Conservation (phyloP, 1,140 invertebrate species). For the Drosophila equinoxialis region DNA sequence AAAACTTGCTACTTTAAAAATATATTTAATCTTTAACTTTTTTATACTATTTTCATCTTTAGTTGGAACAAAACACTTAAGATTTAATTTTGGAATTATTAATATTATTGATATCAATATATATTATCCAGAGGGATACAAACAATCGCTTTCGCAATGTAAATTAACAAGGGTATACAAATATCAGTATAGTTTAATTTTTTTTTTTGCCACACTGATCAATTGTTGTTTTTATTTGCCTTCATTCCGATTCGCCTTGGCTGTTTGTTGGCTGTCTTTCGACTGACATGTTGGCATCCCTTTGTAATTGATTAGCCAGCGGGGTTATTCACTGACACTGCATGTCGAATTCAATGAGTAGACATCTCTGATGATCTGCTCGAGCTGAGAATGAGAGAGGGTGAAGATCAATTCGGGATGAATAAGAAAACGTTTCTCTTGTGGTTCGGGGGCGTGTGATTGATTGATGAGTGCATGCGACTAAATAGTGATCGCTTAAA, state of each 20-base stretch:
- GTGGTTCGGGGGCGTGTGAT: not conserved
- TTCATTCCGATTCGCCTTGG: slow-evolving; percentile 37
- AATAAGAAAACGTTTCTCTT: slow-evolving; percentile 5
- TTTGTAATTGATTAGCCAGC: slow-evolving; percentile 76
- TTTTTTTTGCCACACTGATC: slow-evolving; percentile 30
- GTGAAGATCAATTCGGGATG: slow-evolving; percentile 16
- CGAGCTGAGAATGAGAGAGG: not conserved
- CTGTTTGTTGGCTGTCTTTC: slow-evolving; percentile 43
- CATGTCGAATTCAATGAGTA: slow-evolving; percentile 67
- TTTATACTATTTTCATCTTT: no score
- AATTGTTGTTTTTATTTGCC: slow-evolving; percentile 38
- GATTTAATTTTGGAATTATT: no score
- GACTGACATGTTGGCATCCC: slow-evolving; percentile 74
- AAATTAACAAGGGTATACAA: not conserved
- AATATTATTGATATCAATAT: no score
- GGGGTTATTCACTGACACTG: slow-evolving; percentile 72
- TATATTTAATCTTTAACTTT: no score
- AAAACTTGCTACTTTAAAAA: no score
- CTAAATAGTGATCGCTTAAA: not conserved
- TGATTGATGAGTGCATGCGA: slow-evolving; percentile 13
- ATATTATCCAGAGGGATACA: no score
- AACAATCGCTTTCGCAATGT: not conserved
- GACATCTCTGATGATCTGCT: slow-evolving; percentile 11
- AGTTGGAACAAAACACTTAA: no score
- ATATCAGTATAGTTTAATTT: not conserved